Evolutionary conservation across 2,113 vertebrate species (phyloP), one percentile per base, ranked within the genome.

Genomic region (Rhabdornis inornatus): DNA sequence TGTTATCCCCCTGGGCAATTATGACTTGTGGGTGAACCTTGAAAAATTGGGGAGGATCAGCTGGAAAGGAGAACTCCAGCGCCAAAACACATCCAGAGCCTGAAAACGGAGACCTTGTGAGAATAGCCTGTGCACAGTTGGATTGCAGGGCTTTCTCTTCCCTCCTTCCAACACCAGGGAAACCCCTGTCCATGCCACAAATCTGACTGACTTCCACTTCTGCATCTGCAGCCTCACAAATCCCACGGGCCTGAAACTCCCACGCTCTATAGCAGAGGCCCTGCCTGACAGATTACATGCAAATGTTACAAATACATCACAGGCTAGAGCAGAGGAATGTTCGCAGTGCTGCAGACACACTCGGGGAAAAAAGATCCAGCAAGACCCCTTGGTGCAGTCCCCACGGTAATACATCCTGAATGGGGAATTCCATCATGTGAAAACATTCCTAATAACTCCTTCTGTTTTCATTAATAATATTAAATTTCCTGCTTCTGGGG

Each of bases 401-500:
- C 68, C 15, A 6, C 0, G 10, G 71, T 60, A 90, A 59, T n/a
- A 39, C 16, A 42, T 59, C 69, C 87, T 59, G 61, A 96, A 89
- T 45, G 89, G 89, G 77, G 84, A 80, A 65, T 66, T 84, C 42
- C 45, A 30, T 22, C 30, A 8, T 95, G 95, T 87, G 72, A 93
- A 97, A 96, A 81, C 89, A 72, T 78, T 95, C 87, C 87, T 24
- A 95, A 87, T 83, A 93, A 96, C 90, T 96, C 89, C 83, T 87
- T 57, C 74, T 96, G 94, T 96, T 97, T 96, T 96, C 94, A 96
- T 92, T 92, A 97, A 92, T 93, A 96, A 95, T 94, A 95, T 94
- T 89, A 83, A 82, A 95, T 97, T 97, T 97, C 94, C 88, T 94
- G 93, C 95, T 97, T 91, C 96, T 96, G 57, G 81, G 64, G 20